Base-by-base conservation (phyloP, 2,888 invertebrate genomes). In the Drosophila lacicola region DNA sequence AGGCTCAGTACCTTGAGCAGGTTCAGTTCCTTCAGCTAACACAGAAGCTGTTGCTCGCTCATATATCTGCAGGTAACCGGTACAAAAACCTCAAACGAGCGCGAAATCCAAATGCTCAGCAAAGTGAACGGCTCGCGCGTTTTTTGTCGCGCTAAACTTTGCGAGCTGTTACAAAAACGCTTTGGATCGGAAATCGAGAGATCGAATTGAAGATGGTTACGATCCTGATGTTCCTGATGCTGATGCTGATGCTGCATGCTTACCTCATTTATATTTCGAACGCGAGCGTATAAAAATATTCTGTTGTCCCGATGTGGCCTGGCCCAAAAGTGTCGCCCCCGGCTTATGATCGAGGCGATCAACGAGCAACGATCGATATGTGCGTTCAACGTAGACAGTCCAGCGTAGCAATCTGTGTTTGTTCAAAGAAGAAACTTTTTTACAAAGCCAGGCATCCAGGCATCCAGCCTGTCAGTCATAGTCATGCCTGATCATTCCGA, bases 271-370 rank as follows among this genome's bases (percentile, higher is more conserved):
- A 92, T 92, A 92, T 92, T 92, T 92, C 88, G 90, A 91, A 87
- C 92, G 92, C 92, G 92, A 92, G 91, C 92, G 92, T 92, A 91
- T 90, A 92, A 92, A 92, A 92, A 92, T 92, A 92, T 92, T 92
- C 91, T 92, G 92, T 92, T 90, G 80, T 82, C 79, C 56, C 69
- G 66, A 67, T 69, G 70, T 66, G 76, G 74, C 64, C 68, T 85
- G 86, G 81, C 78, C 89, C 79, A 89, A 90, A 89, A 90, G 90
- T 90, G 90, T 90, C 88, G 90, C 83, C 82, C 74, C 67, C 68
- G 74, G 70, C 72, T 78, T 85, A 80, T 79, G 80, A 75, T 70
- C 77, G 74, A 58, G 50, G 54, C 81, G 74, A 72, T 85, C 80
- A 71, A 49, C 66, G 66, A 66, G 58, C 82, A 70, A 51, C 69